These are phyloP conservation scores for Colletes gigas DNA, from an alignment of 1,140 invertebrate genomes.

Conservation along the genomic window DNA sequence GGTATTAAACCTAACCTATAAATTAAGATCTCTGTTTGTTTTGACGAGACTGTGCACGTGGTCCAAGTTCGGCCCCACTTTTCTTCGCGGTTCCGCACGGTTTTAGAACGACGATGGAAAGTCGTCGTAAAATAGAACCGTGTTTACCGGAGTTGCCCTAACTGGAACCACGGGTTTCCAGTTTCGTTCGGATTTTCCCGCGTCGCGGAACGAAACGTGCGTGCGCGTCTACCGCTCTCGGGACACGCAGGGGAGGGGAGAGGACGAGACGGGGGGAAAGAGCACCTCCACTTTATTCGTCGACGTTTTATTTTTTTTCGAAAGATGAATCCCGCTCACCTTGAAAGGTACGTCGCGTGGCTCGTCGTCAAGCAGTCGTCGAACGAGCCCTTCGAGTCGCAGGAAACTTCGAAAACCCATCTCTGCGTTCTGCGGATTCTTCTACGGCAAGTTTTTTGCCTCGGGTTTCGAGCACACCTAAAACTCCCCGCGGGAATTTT, in stretches of 20 bases:
- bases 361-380: slow-evolving; percentile 58
- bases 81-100: not conserved
- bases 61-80: no score
- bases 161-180: not conserved
- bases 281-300: slow-evolving; percentile 53
- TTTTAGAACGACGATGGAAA: no score
- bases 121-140: no score
- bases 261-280: not conserved
- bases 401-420: slow-evolving; percentile 59
- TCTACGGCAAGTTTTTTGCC: slow-evolving; percentile 8
- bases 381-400: slow-evolving; percentile 57
- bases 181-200: slow-evolving; percentile 12
- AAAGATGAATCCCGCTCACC: slow-evolving; percentile 68
- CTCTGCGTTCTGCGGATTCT: slow-evolving; percentile 17
- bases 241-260: not conserved
- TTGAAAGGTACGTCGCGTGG: slow-evolving; percentile 69
- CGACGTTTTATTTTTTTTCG: slow-evolving; percentile 58
- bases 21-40: no score
- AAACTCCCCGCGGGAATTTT: no score
- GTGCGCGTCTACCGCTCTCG: slow-evolving; percentile 36
- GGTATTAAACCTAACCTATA: no score
- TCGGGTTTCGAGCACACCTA: no score
- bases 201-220: slow-evolving; percentile 6
- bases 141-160: no score
- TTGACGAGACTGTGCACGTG: no score